Evolutionary conservation across 2,113 vertebrate genomes (phyloP).

Genomic region (Pluvialis apricaria): DNA sequence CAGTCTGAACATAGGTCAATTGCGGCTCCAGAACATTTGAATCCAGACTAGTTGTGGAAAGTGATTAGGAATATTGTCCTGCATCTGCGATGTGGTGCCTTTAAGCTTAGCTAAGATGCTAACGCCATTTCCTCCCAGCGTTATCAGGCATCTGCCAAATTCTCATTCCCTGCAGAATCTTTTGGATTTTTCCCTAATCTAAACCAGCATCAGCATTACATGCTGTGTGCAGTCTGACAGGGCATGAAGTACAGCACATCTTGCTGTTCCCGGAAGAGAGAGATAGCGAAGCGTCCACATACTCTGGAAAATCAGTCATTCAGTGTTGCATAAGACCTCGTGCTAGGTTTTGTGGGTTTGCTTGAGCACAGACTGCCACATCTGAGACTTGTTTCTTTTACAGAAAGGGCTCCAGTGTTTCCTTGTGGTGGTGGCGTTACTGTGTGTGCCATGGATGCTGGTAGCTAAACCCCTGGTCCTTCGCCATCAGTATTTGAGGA

Average conservation of each 20-base stretch:
- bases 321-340: not conserved
- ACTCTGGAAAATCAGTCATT: not conserved
- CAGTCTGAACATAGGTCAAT: not conserved
- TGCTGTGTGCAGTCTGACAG: not conserved
- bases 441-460: conserved; percentile 94
- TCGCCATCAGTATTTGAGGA: conserved; percentile 86
- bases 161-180: not conserved
- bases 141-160: not conserved
- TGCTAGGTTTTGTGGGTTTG: not conserved
- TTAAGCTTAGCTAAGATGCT: not conserved
- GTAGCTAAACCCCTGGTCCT: conserved; percentile 90
- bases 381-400: conserved; percentile 11
- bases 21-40: not conserved
- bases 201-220: not conserved
- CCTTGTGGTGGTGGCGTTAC: conserved; percentile 86
- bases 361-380: not conserved
- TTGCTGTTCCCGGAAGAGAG: not conserved
- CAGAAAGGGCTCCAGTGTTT: conserved; percentile 88
- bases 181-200: not conserved
- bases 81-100: not conserved
- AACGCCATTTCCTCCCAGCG: rapidly evolving
- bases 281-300: not conserved
- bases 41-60: not conserved
- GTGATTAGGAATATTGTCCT: not conserved
- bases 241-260: not conserved